A percentile compares a stretch with the other conserved stretches of the same genome.
Evolutionary conservation across 2,888 invertebrate species (phyloP).

Genomic region (Ctena decussata): DNA sequence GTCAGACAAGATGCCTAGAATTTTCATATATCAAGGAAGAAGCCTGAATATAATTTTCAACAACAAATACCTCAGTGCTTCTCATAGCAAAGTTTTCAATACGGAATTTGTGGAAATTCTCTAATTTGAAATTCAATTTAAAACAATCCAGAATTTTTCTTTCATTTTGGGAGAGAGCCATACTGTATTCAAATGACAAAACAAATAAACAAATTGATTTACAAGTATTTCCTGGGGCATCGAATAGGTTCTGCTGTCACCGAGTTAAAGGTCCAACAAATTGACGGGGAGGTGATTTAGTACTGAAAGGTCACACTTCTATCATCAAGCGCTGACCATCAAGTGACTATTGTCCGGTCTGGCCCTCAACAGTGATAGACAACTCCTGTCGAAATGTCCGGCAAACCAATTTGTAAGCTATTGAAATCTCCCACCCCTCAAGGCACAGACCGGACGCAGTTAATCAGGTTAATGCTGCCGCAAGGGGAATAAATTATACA

Average conservation of each 20-base stretch:
- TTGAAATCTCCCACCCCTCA: constrained; percentile 39
- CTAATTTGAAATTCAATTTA: too few species aligned
- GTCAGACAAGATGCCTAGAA: too few species aligned
- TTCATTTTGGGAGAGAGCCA: too few species aligned
- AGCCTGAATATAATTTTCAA: too few species aligned
- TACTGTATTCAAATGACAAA: too few species aligned
- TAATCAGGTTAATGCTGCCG: constrained; percentile 26
- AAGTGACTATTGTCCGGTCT: constrained; percentile 12
- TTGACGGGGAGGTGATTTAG: neutral
- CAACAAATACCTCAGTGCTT: too few species aligned
- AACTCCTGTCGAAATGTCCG: constrained; percentile 10
- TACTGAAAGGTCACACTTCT: constrained; percentile 6
- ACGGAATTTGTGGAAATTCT: too few species aligned
- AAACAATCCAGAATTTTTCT: too few species aligned
- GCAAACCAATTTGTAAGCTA: constrained; percentile 44
- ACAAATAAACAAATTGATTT: too few species aligned
- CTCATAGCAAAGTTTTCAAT: too few species aligned
- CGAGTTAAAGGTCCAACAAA: neutral
- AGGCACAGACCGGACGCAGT: constrained; percentile 40
- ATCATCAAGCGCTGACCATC: neutral
- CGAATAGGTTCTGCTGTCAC: neutral
- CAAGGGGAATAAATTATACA: neutral
- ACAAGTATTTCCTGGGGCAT: too few species aligned
- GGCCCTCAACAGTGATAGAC: neutral
- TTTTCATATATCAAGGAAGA: too few species aligned